Evolutionary conservation across 2,888 invertebrate species (phyloP), one percentile per base, ranked within the genome.

Genomic region (Conus canariensis): DNA sequence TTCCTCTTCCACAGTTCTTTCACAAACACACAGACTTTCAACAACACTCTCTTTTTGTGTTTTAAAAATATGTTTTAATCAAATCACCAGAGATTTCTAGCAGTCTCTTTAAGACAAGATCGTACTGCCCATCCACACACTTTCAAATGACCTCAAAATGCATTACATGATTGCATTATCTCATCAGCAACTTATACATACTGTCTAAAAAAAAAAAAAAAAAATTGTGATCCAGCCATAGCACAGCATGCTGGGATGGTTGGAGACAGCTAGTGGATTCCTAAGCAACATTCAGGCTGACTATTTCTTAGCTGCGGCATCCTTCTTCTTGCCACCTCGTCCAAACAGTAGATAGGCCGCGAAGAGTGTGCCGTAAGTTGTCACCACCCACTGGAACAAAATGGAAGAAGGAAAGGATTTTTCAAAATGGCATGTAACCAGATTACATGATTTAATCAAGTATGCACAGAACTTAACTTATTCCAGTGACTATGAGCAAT

Each of bases 301-400:
- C 67, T 67, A 86, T 45, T 86, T 86, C 12, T 86, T 86, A 59
- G 64, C 16, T n/a, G 59, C 85, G 1, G 82, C 82, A 9, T 56
- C 83, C 56, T 89, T 59, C 85, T 89, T 89, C 74, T 89, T 89
- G 25, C 74, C 85, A 10, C 83, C 56, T 16, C 89, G 82, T 85
- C 89, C 89, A 60, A 89, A 91, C 80, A 91, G 56, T 14, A 91
- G 19, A 59, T 88, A 67, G 56, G 85, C 85, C 45, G 85, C 90
- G 89, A 91, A 91, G 0, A 91, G 14, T n/a, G 91, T 85, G 70
- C 91, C 91, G 83, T 91, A 91, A 3, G 91, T 91, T 60, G 91
- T 91, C 45, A 87, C 90, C 56, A 91, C 91, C 90, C 88, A 91
- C 91, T 91, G 91, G 70, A 91, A 91, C 80, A 80, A n/a, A 80